Percentiles rank a stretch among this genome's conserved stretches.
Conservation (phyloP, 30 jellyfish, hydroid and myxozoan genomes). For the Sanderia malayensis region DNA sequence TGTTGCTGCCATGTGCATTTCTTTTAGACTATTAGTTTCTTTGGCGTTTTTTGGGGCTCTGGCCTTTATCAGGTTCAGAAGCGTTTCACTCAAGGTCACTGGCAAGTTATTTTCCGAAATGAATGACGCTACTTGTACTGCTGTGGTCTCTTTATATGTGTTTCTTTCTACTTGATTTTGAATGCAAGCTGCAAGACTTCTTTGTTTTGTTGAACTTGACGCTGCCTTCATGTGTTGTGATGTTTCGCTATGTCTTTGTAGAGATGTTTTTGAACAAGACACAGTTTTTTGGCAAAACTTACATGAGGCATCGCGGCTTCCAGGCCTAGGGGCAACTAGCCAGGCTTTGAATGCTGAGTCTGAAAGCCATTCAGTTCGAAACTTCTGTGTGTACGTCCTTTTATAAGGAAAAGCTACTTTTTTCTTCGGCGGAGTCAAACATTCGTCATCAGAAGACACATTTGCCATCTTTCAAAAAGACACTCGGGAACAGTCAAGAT, state of each 20-base stretch:
- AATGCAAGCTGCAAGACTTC: background rate
- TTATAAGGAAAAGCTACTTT: slow-evolving; percentile 8
- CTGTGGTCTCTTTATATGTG: slow-evolving; percentile 29
- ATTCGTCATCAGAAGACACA: too few species aligned
- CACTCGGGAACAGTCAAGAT: too few species aligned
- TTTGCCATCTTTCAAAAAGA: too few species aligned
- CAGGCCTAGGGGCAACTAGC: slow-evolving; percentile 46
- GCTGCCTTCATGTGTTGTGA: slow-evolving; percentile 14
- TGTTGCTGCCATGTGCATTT: slow-evolving; percentile 39
- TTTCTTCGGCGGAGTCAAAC: slow-evolving; percentile 14
- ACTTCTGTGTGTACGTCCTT: slow-evolving; percentile 30
- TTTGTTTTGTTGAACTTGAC: slow-evolving; percentile 13
- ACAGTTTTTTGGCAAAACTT: slow-evolving; percentile 14
- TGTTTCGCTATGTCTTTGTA: slow-evolving; percentile 30
- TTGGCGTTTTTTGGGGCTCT: slow-evolving; percentile 24
- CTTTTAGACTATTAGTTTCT: slow-evolving; percentile 11
- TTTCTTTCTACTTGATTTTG: background rate
- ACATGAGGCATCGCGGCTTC: slow-evolving; percentile 34
- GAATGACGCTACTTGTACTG: slow-evolving; percentile 23
- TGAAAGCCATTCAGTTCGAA: slow-evolving; percentile 43
- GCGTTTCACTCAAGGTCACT: slow-evolving; percentile 8
- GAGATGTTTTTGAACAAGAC: slow-evolving; percentile 32
- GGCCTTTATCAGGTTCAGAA: slow-evolving; percentile 22
- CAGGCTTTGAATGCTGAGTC: slow-evolving; percentile 37
- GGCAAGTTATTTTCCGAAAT: slow-evolving; percentile 38